A percentile compares a stretch with the other conserved stretches of the same genome.
Evolutionary conservation across 1,140 invertebrate species (phyloP).

Genomic region (Apolygus lucorum): DNA sequence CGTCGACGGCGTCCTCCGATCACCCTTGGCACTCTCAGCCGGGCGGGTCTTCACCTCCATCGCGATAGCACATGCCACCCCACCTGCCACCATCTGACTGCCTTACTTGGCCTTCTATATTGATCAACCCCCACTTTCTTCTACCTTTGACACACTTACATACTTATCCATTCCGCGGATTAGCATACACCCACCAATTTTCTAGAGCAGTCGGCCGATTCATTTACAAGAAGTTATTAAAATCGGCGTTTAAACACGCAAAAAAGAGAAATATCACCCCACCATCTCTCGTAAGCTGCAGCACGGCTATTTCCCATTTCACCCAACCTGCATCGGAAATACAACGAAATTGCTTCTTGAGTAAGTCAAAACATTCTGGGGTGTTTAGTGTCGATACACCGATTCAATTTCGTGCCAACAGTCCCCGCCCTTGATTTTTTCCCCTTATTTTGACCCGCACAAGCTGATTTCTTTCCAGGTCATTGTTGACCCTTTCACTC

Average conservation of each 20-base stretch:
- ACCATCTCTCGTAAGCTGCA: too few relatives aligned
- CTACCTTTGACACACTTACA: constrained; percentile 21
- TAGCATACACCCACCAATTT: not conserved
- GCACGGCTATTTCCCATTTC: too few relatives aligned
- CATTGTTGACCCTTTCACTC: too few relatives aligned
- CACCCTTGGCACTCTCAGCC: constrained; percentile 23
- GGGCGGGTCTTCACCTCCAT: constrained; percentile 9
- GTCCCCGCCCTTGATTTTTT: too few relatives aligned
- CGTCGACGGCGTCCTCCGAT: constrained; percentile 19
- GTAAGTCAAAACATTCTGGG: too few relatives aligned
- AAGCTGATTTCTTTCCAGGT: too few relatives aligned
- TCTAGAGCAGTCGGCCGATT: not conserved
- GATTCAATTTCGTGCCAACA: too few relatives aligned
- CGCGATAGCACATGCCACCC: constrained; percentile 17
- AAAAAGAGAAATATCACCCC: too few relatives aligned
- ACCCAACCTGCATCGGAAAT: too few relatives aligned
- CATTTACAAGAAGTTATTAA: not conserved
- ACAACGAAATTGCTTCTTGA: too few relatives aligned
- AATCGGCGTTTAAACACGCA: not conserved
- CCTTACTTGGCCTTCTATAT: constrained; percentile 1
- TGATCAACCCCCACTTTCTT: constrained; percentile 18
- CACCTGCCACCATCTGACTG: constrained; percentile 20
- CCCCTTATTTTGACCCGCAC: too few relatives aligned
- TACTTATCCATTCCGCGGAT: constrained; percentile 7
- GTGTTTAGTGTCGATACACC: too few relatives aligned